Base-by-base conservation (phyloP, 2,888 invertebrate genomes). In the Drosophila pegasa region DNA sequence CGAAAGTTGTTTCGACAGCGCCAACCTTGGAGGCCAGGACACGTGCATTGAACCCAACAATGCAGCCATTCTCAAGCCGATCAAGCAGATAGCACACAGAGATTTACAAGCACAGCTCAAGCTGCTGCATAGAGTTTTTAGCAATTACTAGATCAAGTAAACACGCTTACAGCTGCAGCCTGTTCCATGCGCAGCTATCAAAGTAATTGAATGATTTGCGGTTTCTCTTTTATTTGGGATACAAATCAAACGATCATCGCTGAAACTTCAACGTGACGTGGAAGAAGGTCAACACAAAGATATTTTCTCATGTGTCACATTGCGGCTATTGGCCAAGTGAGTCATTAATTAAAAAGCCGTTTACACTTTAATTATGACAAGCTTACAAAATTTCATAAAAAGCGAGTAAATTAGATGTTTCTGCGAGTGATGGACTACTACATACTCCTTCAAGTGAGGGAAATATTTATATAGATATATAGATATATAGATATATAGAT, bases 1-100 rank as follows among this genome's bases (percentile, higher is more conserved):
- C 47, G 89, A 85, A 88, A 88, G 89, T 88, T 87, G 87, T 87
- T 76, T 63, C 33, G 20, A 43, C 68, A 71, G 72, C 74, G 48
- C 74, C 71, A 66, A 66, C 83, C 83, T 88, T 83, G 68, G 43
- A 56, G 14, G 20, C 29, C 54, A 33, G 41, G 22, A 18, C 59
- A 74, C 59, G 84, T 63, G 48, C 73, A 75, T 71, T 80, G 89
- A 84, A 88, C 81, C 56, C 71, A 35, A 33, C 55, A 41, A n/a
- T 37, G n/a, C 18, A 45, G 27, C 16, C 48, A 70, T 43, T 47
- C 48, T 59, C 41, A 38, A 18, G 33, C 59, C 62, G 73, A 62
- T 75, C 33, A 18, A 41, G 51, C 51, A 51, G 70, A 63, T 61
- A 56, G 41, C 12, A 27, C 18, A 10, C 38, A 14, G 25, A 27